phyloP scores from a whole-genome alignment of 1,140 invertebrate genomes.

The Caenorhabditis tropicalis region DNA sequence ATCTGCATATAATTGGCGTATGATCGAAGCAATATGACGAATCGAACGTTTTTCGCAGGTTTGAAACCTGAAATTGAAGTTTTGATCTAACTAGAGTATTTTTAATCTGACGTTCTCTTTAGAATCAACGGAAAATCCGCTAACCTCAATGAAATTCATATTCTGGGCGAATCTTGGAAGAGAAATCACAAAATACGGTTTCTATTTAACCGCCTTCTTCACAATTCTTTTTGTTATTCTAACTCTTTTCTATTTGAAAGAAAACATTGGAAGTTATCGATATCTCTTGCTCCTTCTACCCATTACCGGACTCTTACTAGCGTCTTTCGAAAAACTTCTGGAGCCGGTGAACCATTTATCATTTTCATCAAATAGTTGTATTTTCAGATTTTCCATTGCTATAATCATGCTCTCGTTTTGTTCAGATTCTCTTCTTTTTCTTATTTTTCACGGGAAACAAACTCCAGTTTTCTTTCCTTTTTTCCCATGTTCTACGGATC shows the following conservation, averaged over 20 bases:
- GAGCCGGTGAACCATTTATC: background rate
- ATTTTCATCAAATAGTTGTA: background rate
- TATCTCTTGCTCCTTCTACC: background rate
- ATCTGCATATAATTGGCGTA: too few species aligned
- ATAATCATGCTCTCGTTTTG: background rate
- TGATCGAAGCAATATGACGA: too few species aligned
- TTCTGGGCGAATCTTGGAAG: background rate
- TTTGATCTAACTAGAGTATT: too few species aligned
- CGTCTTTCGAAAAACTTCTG: background rate
- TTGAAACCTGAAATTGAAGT: too few species aligned
- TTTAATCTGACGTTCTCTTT: too few species aligned
- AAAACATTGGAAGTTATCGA: background rate
- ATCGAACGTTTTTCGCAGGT: too few species aligned
- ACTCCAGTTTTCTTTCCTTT: background rate
- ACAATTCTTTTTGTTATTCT: background rate
- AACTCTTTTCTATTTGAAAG: background rate
- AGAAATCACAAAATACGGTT: background rate
- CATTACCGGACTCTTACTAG: background rate
- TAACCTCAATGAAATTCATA: background rate
- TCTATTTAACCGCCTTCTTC: background rate
- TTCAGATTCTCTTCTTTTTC: background rate
- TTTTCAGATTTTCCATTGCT: background rate
- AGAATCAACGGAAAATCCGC: too few species aligned
- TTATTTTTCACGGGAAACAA: background rate
- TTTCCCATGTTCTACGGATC: background rate